These are phyloP conservation scores for Cyprinodon diabolis DNA, from an alignment of 2,797 vertebrate species.

Conservation along the genomic window DNA sequence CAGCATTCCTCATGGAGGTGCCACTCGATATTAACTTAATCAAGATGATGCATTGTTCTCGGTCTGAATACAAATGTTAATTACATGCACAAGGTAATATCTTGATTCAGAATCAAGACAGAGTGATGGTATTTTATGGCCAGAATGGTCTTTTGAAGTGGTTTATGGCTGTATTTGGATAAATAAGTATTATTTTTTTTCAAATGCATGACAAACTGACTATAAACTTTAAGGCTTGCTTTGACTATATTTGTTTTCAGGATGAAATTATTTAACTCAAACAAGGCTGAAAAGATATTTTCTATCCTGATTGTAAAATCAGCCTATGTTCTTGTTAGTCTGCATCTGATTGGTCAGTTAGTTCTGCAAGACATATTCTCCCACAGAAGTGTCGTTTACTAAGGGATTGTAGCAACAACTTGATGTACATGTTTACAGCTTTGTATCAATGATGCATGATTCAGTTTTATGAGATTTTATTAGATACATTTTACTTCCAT, in stretches of 20 bases:
- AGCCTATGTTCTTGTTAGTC: background rate
- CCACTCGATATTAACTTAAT: constrained; percentile 61
- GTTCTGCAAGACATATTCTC: background rate
- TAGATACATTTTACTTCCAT: background rate
- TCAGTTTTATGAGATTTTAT: background rate
- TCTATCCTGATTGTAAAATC: constrained; percentile 26
- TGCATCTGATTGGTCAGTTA: background rate
- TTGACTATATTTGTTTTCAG: constrained; percentile 28
- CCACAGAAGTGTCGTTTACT: background rate
- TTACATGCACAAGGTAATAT: constrained; percentile 68
- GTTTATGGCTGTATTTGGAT: constrained; percentile 72
- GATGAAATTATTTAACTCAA: constrained; percentile 39
- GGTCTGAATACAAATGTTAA: constrained; percentile 69
- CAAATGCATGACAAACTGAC: constrained; percentile 39
- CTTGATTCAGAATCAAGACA: constrained; percentile 64
- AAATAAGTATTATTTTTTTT: constrained; percentile 64
- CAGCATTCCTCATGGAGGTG: constrained; percentile 40
- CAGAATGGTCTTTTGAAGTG: constrained; percentile 54
- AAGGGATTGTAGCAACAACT: background rate
- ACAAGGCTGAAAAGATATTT: constrained; percentile 32
- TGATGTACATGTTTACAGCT: too few relatives aligned
- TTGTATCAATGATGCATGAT: too few relatives aligned
- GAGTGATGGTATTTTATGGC: constrained; percentile 72
- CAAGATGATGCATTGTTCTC: constrained; percentile 56
- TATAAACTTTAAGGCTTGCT: constrained; percentile 30